Conservation (phyloP, 2,888 invertebrate species). For the Nephrotoma guestfalica region DNA sequence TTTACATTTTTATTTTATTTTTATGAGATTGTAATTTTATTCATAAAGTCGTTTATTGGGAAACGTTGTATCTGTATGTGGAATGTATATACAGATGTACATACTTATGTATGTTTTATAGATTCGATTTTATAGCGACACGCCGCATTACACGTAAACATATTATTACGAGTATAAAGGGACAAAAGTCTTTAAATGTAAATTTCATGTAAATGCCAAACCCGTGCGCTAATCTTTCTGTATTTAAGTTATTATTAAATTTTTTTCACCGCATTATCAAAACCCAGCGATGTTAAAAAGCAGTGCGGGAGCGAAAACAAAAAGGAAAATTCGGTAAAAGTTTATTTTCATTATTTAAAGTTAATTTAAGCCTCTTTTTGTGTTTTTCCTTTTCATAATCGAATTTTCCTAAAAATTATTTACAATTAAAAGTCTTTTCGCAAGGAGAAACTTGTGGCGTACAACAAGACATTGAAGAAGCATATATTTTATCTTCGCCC, state of each 20-base stretch:
- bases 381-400: background rate
- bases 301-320: too few species aligned
- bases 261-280: background rate
- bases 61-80: background rate
- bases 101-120: too few species aligned
- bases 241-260: background rate
- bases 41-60: background rate
- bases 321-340: too few species aligned
- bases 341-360: too few species aligned
- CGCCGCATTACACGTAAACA: too few species aligned
- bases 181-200: too few species aligned
- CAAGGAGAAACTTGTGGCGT: too few species aligned
- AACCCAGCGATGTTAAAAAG: too few species aligned
- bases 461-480: background rate
- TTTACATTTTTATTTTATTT: background rate
- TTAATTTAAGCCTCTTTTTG: background rate
- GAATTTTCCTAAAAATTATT: background rate
- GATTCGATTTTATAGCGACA: too few species aligned
- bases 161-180: too few species aligned
- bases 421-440: background rate
- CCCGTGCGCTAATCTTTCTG: background rate
- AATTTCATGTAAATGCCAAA: background rate
- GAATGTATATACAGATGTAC: too few species aligned
- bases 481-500: background rate
- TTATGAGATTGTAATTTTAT: background rate